phyloP scores from a whole-genome alignment of 2,888 invertebrate species.

The Bimastos eiseni region DNA sequence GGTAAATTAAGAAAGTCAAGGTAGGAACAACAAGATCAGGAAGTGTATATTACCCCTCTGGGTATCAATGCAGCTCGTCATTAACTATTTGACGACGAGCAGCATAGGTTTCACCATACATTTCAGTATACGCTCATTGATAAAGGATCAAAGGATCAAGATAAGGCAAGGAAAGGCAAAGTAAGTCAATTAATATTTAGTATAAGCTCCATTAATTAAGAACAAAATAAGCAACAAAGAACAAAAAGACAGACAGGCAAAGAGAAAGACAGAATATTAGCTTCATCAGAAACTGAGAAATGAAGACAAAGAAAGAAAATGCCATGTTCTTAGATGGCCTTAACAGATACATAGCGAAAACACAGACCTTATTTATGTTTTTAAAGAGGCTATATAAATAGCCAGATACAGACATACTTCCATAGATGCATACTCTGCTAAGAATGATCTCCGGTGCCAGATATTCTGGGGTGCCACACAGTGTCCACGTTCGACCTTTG shows the following conservation, averaged over 20 bases:
- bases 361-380: not conserved
- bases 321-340: not conserved
- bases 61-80: no score
- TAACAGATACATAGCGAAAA: not conserved
- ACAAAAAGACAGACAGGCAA: not conserved
- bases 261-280: not conserved
- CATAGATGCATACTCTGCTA: conserved; percentile 69
- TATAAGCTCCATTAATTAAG: not conserved
- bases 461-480: conserved; percentile 95
- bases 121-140: no score
- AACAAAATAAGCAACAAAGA: not conserved
- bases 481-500: conserved; percentile 98
- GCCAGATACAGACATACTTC: not conserved
- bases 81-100: no score
- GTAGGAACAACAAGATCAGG: not conserved
- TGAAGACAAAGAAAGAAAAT: not conserved
- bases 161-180: not conserved
- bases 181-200: not conserved
- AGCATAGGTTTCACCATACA: no score
- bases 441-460: conserved; percentile 70
- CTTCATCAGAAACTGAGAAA: not conserved
- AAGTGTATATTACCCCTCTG: no score
- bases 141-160: not conserved
- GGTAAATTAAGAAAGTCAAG: not conserved
- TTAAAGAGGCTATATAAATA: not conserved